Base-by-base conservation (phyloP, 1,140 invertebrate genomes). In the Piezodorus guildinii region DNA sequence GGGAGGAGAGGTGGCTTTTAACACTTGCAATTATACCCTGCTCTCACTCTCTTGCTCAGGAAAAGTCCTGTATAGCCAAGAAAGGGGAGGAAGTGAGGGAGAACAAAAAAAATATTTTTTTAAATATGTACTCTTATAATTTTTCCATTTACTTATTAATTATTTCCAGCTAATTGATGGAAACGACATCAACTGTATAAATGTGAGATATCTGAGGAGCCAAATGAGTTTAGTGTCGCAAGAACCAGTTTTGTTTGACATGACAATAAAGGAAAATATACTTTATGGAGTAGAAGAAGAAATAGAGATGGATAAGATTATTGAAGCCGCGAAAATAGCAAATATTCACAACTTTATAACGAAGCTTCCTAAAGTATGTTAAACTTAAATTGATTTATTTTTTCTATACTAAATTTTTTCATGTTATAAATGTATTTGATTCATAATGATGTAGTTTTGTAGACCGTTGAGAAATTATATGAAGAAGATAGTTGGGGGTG, bases 311-410 rank as follows among this genome's bases (percentile, higher is more conserved):
- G 69, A 77, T 34, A 78, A 79, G 25, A 82, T 87, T 72, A 83
- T 95, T 17, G 77, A 80, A 65, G 91, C 90, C 5, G 88, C 91
- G 0, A 87, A 85, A 71, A 80, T 83, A 64, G 89, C 92, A 0
- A 95, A 95, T 71, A 91, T 94, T 27, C 90, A 94, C 69, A 78
- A 81, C 39, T 96, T 95, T 70, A 85, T 96, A 17, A 74, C 80
- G 52, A 80, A 81, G 44, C 74, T 96, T 70, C 94, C 93, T 0
- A 73, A 81, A 71, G 87, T 88, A 69, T 80, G 15, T 25, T 25
- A 15, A 21, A 17, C 16, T 16, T 17, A 6, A 5, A 17, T 17
- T 17, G n/a, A n/a, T n/a, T n/a, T n/a, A n/a, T 27, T 6, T 16
- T 16, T 3, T 21, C 8, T 30, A 30, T 30, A 4, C 8, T 4